A percentile compares a stretch with the other conserved stretches of the same genome.
phyloP scores from a whole-genome alignment of 2,888 invertebrate species.

The Melanchra persicariae region DNA sequence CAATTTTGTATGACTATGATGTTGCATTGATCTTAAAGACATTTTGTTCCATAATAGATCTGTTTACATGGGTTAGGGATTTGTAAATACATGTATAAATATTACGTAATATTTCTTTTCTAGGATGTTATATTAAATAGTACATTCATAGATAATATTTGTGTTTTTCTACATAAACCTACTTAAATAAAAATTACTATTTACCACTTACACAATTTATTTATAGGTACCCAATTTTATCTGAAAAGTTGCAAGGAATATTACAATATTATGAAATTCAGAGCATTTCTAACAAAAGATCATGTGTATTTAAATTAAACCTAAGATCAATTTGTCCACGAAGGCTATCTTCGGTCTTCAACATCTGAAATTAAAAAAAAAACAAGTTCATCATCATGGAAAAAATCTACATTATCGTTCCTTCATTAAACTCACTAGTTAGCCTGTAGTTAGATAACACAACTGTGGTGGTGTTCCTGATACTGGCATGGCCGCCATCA shows the following conservation, averaged over 20 bases:
- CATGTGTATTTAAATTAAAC: slow-evolving; percentile 60
- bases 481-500: no score
- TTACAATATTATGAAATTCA: slow-evolving; percentile 63
- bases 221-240: slow-evolving; percentile 57
- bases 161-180: slow-evolving; percentile 49
- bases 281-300: slow-evolving; percentile 63
- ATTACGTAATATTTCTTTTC: slow-evolving; percentile 67
- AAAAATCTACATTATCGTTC: not conserved
- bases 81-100: slow-evolving; percentile 75
- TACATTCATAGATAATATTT: slow-evolving; percentile 56
- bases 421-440: not conserved
- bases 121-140: slow-evolving; percentile 65
- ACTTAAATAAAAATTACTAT: slow-evolving; percentile 31
- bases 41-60: slow-evolving; percentile 67
- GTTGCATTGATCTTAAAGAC: slow-evolving; percentile 50
- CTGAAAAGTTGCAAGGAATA: slow-evolving; percentile 45
- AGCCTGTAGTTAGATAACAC: no score
- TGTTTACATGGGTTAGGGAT: slow-evolving; percentile 69
- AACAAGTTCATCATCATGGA: not conserved
- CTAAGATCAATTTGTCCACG: slow-evolving; percentile 58
- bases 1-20: slow-evolving; percentile 37
- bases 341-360: slow-evolving; percentile 85
- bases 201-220: slow-evolving; percentile 70
- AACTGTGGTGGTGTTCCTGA: no score
- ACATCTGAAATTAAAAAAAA: slow-evolving; percentile 81